phyloP scores from a whole-genome alignment of 1,140 invertebrate species.

The Proctacanthus coquilletti region DNA sequence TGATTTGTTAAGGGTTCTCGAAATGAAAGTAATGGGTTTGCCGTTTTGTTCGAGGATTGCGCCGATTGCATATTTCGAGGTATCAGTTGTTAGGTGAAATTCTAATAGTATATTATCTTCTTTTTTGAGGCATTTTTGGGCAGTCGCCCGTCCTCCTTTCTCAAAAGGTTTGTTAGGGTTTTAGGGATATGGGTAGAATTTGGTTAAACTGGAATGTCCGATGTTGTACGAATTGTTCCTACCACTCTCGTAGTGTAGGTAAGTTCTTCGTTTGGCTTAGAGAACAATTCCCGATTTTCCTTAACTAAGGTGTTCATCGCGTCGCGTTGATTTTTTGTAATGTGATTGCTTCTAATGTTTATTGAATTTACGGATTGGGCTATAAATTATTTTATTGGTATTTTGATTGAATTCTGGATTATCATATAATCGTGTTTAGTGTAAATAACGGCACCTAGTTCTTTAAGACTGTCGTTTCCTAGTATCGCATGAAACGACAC shows the following conservation, averaged over 20 bases:
- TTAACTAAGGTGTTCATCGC: not conserved
- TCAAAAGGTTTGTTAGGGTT: no score
- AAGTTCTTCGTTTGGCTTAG: conserved; percentile 1
- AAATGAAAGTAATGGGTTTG: conserved; percentile 25
- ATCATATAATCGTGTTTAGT: not conserved
- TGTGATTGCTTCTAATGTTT: not conserved
- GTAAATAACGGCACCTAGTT: conserved; percentile 1
- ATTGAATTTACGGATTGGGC: not conserved
- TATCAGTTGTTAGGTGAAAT: conserved; percentile 8
- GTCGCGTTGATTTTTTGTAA: not conserved
- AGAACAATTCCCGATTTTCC: not conserved
- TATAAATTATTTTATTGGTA: not conserved
- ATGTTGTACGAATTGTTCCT: not conserved
- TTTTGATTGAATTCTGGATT: not conserved
- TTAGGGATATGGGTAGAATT: conserved; percentile 12
- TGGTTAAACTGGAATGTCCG: conserved; percentile 5
- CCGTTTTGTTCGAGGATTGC: conserved; percentile 9
- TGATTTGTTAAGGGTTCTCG: conserved; percentile 17
- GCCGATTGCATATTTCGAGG: conserved; percentile 5
- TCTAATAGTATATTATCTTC: no score
- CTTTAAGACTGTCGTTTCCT: not conserved
- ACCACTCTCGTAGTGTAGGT: conserved; percentile 3
- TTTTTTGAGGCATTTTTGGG: not conserved
- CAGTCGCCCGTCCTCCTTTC: no score
- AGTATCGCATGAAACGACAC: not conserved